Evolutionary conservation across 2,797 vertebrate genomes (phyloP).

Genomic region (Eulemur albifrons): DNA sequence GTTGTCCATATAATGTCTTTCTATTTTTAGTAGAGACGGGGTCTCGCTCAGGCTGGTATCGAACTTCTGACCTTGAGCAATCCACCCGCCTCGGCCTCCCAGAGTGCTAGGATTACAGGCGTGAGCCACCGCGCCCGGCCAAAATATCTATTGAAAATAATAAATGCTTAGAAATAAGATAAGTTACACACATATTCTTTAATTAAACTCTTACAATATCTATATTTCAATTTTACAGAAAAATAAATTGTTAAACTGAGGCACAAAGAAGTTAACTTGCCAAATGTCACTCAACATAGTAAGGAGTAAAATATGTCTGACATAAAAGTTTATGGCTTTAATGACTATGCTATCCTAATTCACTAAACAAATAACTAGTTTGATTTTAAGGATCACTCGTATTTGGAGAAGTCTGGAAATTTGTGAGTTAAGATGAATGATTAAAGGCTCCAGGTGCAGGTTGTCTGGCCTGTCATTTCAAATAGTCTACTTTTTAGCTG

Average conservation of each 20-base stretch:
- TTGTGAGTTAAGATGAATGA: not conserved
- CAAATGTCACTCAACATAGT: not conserved
- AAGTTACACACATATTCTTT: not conserved
- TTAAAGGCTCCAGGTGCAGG: not conserved
- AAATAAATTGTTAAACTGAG: slow-evolving; percentile 44
- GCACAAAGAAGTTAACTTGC: slow-evolving; percentile 19
- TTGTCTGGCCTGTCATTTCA: not conserved
- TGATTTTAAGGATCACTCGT: not conserved
- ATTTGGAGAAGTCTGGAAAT: slow-evolving; percentile 9
- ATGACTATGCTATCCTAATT: not conserved
- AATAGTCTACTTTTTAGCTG: not conserved
- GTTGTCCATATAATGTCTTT: too few species aligned
- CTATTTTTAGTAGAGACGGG: too few species aligned
- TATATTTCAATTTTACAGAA: not conserved
- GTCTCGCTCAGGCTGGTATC: too few species aligned
- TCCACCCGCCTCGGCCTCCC: too few species aligned
- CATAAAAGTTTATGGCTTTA: not conserved
- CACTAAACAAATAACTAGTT: not conserved
- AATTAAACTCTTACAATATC: not conserved
- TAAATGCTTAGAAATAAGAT: slow-evolving; percentile 18
- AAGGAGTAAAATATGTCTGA: not conserved
- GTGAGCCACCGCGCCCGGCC: too few species aligned
- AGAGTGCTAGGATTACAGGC: too few species aligned
- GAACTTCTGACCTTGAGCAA: too few species aligned
- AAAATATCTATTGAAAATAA: too few species aligned